Evolutionary conservation across 2,113 vertebrate species (phyloP), one percentile per base, ranked within the genome.

Genomic region (Mirza zaza): DNA sequence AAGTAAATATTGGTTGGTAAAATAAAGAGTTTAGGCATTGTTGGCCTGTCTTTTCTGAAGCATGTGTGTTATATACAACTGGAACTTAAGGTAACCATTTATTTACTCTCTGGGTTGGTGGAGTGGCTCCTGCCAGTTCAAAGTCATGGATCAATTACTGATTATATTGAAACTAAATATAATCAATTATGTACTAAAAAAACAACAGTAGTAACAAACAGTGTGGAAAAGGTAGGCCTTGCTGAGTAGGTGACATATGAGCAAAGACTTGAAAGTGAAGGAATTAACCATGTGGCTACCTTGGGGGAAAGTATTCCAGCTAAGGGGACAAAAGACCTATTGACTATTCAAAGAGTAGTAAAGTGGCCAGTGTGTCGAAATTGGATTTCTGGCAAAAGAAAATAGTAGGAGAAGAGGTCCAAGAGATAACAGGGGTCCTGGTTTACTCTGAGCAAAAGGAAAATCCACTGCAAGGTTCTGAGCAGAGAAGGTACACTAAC

Each of bases 21-120:
- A 96, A 94, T 97, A 97, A 98, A 98, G 90, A 36, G 11, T 59
- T 86, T 48, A n/a, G 52, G 50, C 32, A 48, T 81, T 73, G 8
- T 82, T 82, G 71, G 59, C 32, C 63, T 97, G 36, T 90, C 50
- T 96, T 59, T 82, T 86, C 79, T 91, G 52, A 81, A 90, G 20
- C 0, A 8, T 79, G 65, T 96, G 34, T 85, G 42, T 76, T 36
- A 12, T 29, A 8, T 91, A 83, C n/a, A 57, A 21, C 48, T 89
- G 27, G 68, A 79, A 89, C 14, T 75, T 68, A 75, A 70, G 39
- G 8, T 87, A 34, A 93, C 52, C 14, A 20, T 87, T 68, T 63
- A 10, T 63, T 92, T 59, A n/a, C 13, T 68, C 5, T 29, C 73
- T 70, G 5, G 23, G 10, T 79, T 80, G 55, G 25, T 95, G 52